Percentiles rank a stretch among this genome's conserved stretches.
These are phyloP conservation scores for Fratercula arctica DNA, from an alignment of 2,797 vertebrate species.

Conservation along the genomic window DNA sequence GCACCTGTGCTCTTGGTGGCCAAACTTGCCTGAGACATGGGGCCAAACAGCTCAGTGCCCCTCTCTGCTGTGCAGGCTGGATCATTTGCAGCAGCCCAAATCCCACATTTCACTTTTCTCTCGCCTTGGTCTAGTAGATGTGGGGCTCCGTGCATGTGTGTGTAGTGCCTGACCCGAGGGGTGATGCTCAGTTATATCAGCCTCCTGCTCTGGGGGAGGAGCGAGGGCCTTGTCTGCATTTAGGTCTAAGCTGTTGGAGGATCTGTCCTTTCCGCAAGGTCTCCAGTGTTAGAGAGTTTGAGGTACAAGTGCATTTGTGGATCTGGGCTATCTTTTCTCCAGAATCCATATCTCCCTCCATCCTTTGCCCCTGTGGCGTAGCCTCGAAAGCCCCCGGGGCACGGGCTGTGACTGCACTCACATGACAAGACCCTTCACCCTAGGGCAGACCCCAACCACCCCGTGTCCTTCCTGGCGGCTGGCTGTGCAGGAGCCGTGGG, in stretches of 20 bases:
- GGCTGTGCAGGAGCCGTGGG: background rate
- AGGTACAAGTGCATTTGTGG: rapidly evolving
- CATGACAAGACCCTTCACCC: background rate
- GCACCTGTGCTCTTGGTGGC: background rate
- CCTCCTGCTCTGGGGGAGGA: background rate
- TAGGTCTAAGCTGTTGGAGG: background rate
- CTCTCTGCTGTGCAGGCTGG: background rate
- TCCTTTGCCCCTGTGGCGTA: background rate
- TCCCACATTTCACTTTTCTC: no score
- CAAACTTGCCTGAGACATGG: rapidly evolving
- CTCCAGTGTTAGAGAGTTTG: background rate
- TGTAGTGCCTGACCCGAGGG: rapidly evolving
- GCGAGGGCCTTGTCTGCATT: background rate
- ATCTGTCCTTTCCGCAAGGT: rapidly evolving
- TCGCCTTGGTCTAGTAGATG: rapidly evolving
- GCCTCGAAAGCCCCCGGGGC: background rate
- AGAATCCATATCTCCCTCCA: rapidly evolving
- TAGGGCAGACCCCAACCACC: background rate
- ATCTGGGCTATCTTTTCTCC: background rate
- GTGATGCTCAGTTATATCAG: background rate
- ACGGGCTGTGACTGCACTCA: background rate
- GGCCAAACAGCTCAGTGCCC: no score
- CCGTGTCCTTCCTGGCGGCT: background rate
- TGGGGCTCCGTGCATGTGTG: background rate
- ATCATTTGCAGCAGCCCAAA: background rate